phyloP scores from a whole-genome alignment of 1,140 invertebrate species.

The Drosophila arizonae region DNA sequence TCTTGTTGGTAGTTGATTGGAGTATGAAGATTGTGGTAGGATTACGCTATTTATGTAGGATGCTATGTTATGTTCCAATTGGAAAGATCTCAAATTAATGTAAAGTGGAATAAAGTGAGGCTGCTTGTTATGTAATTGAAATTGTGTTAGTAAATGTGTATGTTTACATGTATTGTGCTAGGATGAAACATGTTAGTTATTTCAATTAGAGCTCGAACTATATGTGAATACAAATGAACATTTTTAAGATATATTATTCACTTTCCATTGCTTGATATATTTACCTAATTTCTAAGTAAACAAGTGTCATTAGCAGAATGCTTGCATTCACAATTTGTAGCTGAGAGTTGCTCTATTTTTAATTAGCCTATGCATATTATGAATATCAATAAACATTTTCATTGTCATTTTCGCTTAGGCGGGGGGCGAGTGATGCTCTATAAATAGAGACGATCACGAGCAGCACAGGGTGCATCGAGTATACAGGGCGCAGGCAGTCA shows the following conservation, averaged over 20 bases:
- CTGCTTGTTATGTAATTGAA: too few species aligned
- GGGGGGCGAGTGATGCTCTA: slow-evolving; percentile 14
- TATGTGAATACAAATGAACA: neutral
- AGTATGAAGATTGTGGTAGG: too few species aligned
- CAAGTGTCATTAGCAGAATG: slow-evolving; percentile 9
- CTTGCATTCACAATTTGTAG: slow-evolving; percentile 10
- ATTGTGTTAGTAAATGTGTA: too few species aligned
- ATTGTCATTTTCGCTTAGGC: slow-evolving; percentile 23
- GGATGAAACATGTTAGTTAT: neutral
- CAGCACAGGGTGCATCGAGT: slow-evolving; percentile 3
- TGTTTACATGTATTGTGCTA: neutral
- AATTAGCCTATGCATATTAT: slow-evolving; percentile 16
- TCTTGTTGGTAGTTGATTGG: too few species aligned
- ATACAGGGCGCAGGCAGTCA: slow-evolving; percentile 2
- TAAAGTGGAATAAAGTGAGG: too few species aligned
- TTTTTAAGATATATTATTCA: too few species aligned
- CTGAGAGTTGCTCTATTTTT: neutral
- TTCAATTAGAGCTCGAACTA: neutral
- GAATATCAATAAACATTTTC: slow-evolving; percentile 32
- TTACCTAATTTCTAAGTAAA: neutral
- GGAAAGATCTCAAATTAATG: too few species aligned
- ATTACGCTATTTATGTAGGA: too few species aligned
- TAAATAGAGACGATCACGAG: slow-evolving; percentile 38
- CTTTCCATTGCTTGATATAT: too few species aligned
- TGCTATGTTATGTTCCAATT: neutral